Evolutionary conservation across 2,113 vertebrate genomes (phyloP).

Genomic region (Aptenodytes forsteri): DNA sequence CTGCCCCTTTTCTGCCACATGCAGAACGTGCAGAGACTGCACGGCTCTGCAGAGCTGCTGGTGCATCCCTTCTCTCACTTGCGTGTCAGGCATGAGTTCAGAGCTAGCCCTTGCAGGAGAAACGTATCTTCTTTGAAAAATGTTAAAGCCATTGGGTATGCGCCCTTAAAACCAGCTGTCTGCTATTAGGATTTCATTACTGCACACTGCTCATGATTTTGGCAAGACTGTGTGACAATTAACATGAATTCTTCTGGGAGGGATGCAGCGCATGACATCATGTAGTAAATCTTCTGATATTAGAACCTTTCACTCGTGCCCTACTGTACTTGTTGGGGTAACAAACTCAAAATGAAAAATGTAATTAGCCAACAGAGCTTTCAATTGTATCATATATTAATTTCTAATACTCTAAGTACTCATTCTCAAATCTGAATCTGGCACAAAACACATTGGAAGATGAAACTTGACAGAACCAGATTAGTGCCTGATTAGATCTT

Average conservation of each 20-base stretch:
- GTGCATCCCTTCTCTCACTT: neutral
- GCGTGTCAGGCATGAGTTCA: neutral
- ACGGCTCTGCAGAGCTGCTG: neutral
- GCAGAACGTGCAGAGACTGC: fast-evolving
- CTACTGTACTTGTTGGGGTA: constrained; percentile 60
- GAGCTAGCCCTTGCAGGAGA: neutral
- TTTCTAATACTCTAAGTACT: constrained; percentile 45
- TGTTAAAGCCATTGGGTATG: neutral
- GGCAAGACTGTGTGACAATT: constrained; percentile 66
- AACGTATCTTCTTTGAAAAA: neutral
- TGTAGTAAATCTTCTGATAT: constrained; percentile 60
- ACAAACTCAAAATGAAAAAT: constrained; percentile 61
- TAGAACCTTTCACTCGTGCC: constrained; percentile 62
- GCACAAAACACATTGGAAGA: constrained; percentile 17
- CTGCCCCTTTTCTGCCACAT: neutral
- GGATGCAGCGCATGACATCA: constrained; percentile 67
- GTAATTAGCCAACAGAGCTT: constrained; percentile 65
- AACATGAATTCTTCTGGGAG: constrained; percentile 55
- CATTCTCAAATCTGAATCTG: neutral
- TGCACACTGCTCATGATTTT: constrained; percentile 40
- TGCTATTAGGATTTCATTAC: constrained; percentile 66
- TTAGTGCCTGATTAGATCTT: neutral
- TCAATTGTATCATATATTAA: constrained; percentile 47
- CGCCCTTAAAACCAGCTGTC: constrained; percentile 37
- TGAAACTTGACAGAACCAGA: constrained; percentile 28